Evolutionary conservation across 37 sponge, comb jelly and placozoan genomes (phyloP).

Genomic region (Geodia barretti): DNA sequence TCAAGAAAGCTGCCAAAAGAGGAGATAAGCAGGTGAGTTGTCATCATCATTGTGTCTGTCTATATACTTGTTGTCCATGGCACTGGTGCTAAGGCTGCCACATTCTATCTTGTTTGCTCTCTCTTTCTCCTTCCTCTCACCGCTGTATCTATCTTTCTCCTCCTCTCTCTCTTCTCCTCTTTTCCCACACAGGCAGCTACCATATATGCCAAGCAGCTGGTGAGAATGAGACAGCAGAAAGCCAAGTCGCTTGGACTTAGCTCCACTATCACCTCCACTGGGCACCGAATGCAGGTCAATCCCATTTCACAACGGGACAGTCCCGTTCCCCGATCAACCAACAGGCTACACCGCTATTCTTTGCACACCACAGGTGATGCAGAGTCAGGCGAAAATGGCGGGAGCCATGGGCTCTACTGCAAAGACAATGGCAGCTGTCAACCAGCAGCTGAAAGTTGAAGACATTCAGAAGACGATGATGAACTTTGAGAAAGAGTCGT

Average conservation of each 20-base stretch:
- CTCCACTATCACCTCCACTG: conserved; percentile 82
- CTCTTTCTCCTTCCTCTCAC: not conserved
- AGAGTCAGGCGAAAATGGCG: conserved; percentile 74
- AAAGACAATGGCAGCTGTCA: conserved; percentile 88
- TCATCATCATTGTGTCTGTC: too few species aligned
- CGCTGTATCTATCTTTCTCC: too few species aligned
- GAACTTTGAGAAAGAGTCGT: conserved; percentile 89
- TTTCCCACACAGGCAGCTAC: conserved; percentile 29
- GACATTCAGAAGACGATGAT: conserved; percentile 89
- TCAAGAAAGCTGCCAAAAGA: conserved; percentile 94
- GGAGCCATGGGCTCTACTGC: conserved; percentile 83
- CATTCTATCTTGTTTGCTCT: not conserved
- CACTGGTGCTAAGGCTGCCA: too few species aligned
- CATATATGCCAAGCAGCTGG: conserved; percentile 94
- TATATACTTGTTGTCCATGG: too few species aligned
- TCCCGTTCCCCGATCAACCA: not conserved
- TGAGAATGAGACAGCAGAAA: conserved; percentile 93
- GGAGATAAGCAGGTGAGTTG: conserved; percentile 94
- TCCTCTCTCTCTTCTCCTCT: not conserved
- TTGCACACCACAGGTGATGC: conserved; percentile 68
- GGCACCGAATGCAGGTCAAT: conserved; percentile 82
- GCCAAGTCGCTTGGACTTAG: conserved; percentile 81
- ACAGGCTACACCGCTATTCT: too few species aligned
- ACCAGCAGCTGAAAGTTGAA: conserved; percentile 85
- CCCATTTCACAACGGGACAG: conserved; percentile 1